A percentile compares a stretch with the other conserved stretches of the same genome.
These are phyloP conservation scores for Brassicogethes aeneus DNA, from an alignment of 2,888 invertebrate genomes.

Conservation along the genomic window DNA sequence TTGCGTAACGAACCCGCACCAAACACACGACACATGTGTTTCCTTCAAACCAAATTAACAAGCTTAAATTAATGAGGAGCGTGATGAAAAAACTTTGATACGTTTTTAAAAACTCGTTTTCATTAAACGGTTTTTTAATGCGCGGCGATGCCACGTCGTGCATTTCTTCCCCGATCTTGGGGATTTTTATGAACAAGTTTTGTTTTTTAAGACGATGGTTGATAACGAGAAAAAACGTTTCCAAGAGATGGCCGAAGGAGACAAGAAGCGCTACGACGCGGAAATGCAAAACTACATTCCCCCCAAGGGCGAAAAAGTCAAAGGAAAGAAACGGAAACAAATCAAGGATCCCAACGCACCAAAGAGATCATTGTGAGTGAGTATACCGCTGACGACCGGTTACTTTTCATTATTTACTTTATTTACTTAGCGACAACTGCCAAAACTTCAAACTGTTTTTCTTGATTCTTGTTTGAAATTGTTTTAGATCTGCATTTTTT, in stretches of 20 bases:
- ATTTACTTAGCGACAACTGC: constrained; percentile 6
- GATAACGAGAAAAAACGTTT: constrained; percentile 98
- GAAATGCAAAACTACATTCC: constrained; percentile 96
- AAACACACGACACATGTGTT: too few species aligned
- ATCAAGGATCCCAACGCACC: constrained; percentile 98
- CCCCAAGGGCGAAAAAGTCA: constrained; percentile 73
- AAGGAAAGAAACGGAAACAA: constrained; percentile 85
- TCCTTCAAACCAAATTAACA: too few species aligned
- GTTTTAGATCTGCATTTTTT: constrained; percentile 95
- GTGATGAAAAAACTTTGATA: too few species aligned
- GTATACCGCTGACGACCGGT: constrained; percentile 3
- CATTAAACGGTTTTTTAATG: too few species aligned
- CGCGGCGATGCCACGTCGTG: too few species aligned
- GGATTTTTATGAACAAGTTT: too few species aligned
- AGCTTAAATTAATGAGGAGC: too few species aligned
- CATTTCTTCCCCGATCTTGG: too few species aligned
- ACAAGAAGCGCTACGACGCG: constrained; percentile 90
- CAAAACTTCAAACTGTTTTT: too few species aligned
- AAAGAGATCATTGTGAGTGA: constrained; percentile 93
- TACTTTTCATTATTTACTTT: neutral
- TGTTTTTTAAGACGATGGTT: constrained; percentile 78
- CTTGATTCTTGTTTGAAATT: constrained; percentile 15
- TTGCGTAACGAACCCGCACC: too few species aligned
- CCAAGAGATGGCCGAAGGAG: constrained; percentile 98
- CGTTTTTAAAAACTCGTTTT: too few species aligned